These are phyloP conservation scores for Eudemis profundana DNA, from an alignment of 2,888 invertebrate species.

Conservation along the genomic window DNA sequence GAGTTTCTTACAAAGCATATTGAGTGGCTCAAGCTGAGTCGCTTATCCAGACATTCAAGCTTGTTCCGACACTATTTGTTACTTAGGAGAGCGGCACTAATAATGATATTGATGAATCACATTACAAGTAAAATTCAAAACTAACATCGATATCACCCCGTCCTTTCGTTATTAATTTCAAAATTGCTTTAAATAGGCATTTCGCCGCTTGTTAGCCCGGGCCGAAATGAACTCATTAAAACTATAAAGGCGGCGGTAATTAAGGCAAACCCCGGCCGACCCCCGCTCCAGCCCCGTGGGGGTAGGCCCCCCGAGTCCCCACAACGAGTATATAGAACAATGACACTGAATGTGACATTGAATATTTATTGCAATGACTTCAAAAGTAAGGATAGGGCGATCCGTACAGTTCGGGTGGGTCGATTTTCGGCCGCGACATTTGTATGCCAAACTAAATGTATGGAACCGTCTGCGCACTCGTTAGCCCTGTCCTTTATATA, in stretches of 20 bases:
- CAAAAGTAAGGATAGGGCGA: too few relatives aligned
- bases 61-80: too few relatives aligned
- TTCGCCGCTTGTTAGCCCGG: constrained; percentile 86
- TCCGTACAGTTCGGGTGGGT: too few relatives aligned
- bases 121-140: constrained; percentile 25
- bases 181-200: constrained; percentile 85
- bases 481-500: too few relatives aligned
- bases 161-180: constrained; percentile 83
- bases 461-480: too few relatives aligned
- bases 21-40: too few relatives aligned
- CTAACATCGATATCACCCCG: constrained; percentile 61
- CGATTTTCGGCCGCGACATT: too few relatives aligned
- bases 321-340: constrained; percentile 50
- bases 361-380: neutral
- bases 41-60: too few relatives aligned
- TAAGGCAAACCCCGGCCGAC: constrained; percentile 75
- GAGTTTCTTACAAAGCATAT: too few relatives aligned
- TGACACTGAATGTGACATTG: constrained; percentile 52
- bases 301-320: constrained; percentile 62
- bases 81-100: too few relatives aligned
- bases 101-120: too few relatives aligned
- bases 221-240: constrained; percentile 90
- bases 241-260: constrained; percentile 91
- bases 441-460: too few relatives aligned
- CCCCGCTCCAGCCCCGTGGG: constrained; percentile 57